Percentiles rank a stretch among this genome's conserved stretches.
These are phyloP conservation scores for Dicrurus megarhynchus DNA, from an alignment of 2,113 vertebrate genomes.

Conservation along the genomic window DNA sequence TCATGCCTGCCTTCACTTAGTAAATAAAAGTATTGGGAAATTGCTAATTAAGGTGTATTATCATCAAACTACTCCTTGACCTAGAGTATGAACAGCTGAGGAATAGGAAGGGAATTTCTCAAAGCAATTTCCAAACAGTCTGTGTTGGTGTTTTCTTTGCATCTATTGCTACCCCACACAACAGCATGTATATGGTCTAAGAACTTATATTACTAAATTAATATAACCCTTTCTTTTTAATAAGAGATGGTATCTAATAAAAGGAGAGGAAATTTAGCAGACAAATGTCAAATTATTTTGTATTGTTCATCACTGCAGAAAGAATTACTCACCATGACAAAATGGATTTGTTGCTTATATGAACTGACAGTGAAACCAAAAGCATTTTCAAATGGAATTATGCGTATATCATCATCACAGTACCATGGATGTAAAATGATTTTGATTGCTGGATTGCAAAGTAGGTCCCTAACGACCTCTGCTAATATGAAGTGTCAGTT, in stretches of 20 bases:
- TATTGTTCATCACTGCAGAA: not conserved
- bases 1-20: not conserved
- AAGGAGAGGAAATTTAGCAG: not conserved
- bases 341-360: conserved; percentile 47
- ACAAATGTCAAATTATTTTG: not conserved
- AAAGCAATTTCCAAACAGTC: not conserved
- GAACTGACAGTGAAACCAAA: conserved; percentile 52
- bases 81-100: not conserved
- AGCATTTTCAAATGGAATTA: conserved; percentile 53
- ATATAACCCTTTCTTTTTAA: not conserved
- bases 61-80: not conserved
- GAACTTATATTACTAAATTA: not conserved
- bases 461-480: not conserved
- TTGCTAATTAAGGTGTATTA: not conserved
- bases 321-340: conserved; percentile 36
- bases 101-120: not conserved
- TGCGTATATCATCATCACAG: not conserved
- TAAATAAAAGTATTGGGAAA: not conserved
- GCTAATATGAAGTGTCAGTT: conserved; percentile 43
- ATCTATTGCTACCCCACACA: not conserved
- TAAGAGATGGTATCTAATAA: not conserved
- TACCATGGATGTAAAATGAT: conserved; percentile 7
- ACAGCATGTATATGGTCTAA: not conserved
- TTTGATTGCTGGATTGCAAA: conserved; percentile 49
- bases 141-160: not conserved